Percentiles rank a stretch among this genome's conserved stretches.
Conservation (phyloP, 2,113 vertebrate genomes). For the Butorides virescens region DNA sequence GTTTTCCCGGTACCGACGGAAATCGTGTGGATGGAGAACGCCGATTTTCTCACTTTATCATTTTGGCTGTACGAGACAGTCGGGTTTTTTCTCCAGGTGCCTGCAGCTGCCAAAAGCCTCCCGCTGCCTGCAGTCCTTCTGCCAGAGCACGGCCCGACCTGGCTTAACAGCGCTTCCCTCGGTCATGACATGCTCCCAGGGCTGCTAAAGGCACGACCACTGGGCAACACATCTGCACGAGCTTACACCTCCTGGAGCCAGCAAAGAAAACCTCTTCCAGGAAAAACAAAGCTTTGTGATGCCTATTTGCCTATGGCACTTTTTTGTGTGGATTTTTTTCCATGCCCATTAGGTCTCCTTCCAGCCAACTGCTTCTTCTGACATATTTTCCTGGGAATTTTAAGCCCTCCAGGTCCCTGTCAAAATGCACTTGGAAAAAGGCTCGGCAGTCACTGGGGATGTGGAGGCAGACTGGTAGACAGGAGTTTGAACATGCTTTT, state of each 20-base stretch:
- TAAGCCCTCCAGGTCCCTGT: background rate
- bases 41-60: rapidly evolving
- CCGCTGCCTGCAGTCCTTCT: background rate
- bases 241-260: background rate
- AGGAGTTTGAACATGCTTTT: background rate
- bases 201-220: rapidly evolving
- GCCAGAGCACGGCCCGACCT: background rate
- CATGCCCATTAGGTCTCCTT: rapidly evolving
- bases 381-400: background rate
- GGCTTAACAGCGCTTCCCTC: background rate
- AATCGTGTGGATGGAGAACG: rapidly evolving
- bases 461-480: background rate
- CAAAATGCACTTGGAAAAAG: background rate
- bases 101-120: background rate
- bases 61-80: background rate
- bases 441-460: background rate
- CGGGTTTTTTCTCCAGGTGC: background rate
- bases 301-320: background rate
- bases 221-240: background rate
- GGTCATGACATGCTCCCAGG: background rate
- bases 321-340: background rate
- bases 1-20: background rate
- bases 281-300: background rate
- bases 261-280: background rate
- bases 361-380: background rate